These are phyloP conservation scores for Sciaenops ocellatus DNA, from an alignment of 2,797 vertebrate genomes.

Conservation along the genomic window DNA sequence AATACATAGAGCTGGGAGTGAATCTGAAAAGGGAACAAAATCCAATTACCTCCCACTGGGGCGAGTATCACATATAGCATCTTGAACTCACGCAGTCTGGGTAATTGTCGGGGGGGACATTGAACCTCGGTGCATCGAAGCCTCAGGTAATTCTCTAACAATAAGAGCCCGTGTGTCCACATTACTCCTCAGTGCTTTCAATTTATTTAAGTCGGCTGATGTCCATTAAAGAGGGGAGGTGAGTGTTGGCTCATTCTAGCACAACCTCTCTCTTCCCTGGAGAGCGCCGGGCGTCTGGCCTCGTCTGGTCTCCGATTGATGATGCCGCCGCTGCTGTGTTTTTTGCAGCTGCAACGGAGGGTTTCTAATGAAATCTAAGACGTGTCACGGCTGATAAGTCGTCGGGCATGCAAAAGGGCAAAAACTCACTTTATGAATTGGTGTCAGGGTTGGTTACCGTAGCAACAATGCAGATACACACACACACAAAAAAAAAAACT, in stretches of 20 bases:
- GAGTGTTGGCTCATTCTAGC: conserved; percentile 52
- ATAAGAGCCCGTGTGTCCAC: conserved; percentile 47
- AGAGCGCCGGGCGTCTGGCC: conserved; percentile 47
- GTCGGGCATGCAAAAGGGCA: conserved; percentile 20
- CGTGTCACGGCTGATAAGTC: conserved; percentile 21
- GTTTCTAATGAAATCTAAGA: conserved; percentile 47
- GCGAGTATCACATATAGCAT: conserved; percentile 64
- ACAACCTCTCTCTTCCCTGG: conserved; percentile 50
- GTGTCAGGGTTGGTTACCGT: conserved; percentile 36
- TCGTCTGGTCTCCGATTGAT: conserved; percentile 44
- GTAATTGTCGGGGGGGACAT: conserved; percentile 73
- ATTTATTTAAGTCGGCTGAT: conserved; percentile 72
- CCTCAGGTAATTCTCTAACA: conserved; percentile 68
- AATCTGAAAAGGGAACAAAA: conserved; percentile 75
- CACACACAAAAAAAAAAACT: neutral
- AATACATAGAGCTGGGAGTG: conserved; percentile 59
- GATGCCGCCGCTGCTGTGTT: conserved; percentile 15
- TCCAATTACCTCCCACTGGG: conserved; percentile 76
- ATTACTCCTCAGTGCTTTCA: conserved; percentile 65
- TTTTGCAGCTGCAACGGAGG: conserved; percentile 16
- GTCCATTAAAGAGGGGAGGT: conserved; percentile 70
- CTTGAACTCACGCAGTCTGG: conserved; percentile 58
- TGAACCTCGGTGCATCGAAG: conserved; percentile 58
- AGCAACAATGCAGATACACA: conserved; percentile 40
- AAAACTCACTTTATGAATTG: conserved; percentile 33